A percentile compares a stretch with the other conserved stretches of the same genome.
phyloP scores from a whole-genome alignment of 2,113 vertebrate species.

The Poecilia latipinna region DNA sequence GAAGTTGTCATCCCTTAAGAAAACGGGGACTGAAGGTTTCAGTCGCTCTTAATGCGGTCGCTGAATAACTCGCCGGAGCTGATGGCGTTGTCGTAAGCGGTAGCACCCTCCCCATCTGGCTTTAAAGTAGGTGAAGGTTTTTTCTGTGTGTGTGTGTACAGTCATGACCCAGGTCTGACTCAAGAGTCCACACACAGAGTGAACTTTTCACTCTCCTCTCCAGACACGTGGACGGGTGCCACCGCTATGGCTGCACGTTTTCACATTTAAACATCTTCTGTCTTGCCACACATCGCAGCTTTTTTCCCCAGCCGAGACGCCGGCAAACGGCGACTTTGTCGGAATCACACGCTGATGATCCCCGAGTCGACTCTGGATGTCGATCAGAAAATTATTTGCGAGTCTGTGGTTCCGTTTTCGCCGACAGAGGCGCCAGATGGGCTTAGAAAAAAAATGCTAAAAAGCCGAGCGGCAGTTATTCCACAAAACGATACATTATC shows the following conservation, averaged over 20 bases:
- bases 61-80: slow-evolving; percentile 43
- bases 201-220: slow-evolving; percentile 62
- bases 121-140: slow-evolving; percentile 32
- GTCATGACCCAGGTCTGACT: slow-evolving; percentile 56
- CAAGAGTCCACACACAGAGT: slow-evolving; percentile 53
- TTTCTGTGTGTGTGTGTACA: not conserved
- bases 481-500: slow-evolving; percentile 10
- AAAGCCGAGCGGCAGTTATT: not conserved
- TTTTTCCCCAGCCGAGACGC: slow-evolving; percentile 13
- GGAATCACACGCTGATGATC: not conserved
- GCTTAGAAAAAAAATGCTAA: slow-evolving; percentile 1
- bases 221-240: slow-evolving; percentile 22
- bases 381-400: slow-evolving; percentile 24
- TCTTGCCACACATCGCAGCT: slow-evolving; percentile 19
- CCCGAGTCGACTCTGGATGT: slow-evolving; percentile 37
- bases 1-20: slow-evolving; percentile 3
- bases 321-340: slow-evolving; percentile 43
- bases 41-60: slow-evolving; percentile 35
- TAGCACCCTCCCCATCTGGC: slow-evolving; percentile 57
- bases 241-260: slow-evolving; percentile 9
- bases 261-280: slow-evolving; percentile 27
- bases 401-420: slow-evolving; percentile 47
- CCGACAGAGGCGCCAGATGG: not conserved
- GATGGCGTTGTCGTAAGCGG: slow-evolving; percentile 40
- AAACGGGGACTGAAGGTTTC: slow-evolving; percentile 8